A percentile compares a stretch with the other conserved stretches of the same genome.
Conservation (phyloP, 2,113 vertebrate species). For the Catharus fuscescens region DNA sequence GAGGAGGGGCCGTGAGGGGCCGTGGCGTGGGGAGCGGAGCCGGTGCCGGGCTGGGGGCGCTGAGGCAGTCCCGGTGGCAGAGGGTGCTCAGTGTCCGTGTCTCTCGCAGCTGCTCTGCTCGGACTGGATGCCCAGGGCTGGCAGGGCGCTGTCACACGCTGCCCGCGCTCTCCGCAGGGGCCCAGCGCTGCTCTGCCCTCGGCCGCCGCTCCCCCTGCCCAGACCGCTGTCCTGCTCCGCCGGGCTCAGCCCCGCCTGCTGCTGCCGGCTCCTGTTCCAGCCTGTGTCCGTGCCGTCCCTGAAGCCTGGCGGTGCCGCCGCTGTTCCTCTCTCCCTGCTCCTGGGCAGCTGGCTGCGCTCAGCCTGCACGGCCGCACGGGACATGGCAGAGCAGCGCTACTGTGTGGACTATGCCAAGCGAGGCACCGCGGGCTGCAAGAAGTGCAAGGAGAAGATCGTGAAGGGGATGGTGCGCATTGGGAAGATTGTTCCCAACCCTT, state of each 20-base stretch:
- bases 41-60: no score
- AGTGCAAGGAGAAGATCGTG: conserved; percentile 96
- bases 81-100: neutral
- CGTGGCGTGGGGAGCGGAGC: neutral
- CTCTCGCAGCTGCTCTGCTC: neutral
- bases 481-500: conserved; percentile 95
- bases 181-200: neutral
- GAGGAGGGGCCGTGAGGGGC: neutral
- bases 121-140: conserved; percentile 64
- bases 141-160: neutral
- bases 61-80: neutral
- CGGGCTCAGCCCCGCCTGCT: neutral
- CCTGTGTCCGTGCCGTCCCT: neutral
- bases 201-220: neutral
- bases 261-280: neutral
- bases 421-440: conserved; percentile 94
- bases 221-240: neutral
- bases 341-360: neutral
- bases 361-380: conserved; percentile 18
- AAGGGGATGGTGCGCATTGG: conserved; percentile 93
- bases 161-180: neutral
- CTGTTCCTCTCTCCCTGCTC: neutral
- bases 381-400: conserved; percentile 93
- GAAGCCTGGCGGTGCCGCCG: neutral
- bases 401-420: conserved; percentile 96